Evolutionary conservation across 1,140 invertebrate species (phyloP), one percentile per base, ranked within the genome.

Genomic region (Drosophila jambulina): DNA sequence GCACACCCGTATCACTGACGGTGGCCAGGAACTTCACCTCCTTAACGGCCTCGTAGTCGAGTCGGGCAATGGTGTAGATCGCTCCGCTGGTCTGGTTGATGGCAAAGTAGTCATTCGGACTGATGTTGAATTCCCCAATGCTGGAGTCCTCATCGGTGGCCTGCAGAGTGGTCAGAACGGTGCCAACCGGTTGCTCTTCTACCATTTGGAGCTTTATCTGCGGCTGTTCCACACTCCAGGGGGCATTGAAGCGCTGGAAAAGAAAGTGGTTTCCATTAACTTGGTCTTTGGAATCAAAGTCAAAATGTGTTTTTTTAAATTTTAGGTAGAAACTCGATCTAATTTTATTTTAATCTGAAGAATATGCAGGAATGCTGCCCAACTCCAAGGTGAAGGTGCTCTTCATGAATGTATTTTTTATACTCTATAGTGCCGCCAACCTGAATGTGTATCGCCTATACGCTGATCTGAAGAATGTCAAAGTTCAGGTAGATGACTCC

Each of bases 71-170:
- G 1, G 96, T 96, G 72, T 95, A 96, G 3, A 98, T 95, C n/a
- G 96, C 95, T 15, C 97, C 96, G 65, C 95, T 96, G 8, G 94
- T 93, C 87, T 96, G 96, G 91, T 97, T 95, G 51, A 98, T 96
- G 51, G 94, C 94, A 91, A 98, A 97, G 92, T 96, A 97, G 7
- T 95, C 94, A 88, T 94, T 97, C 3, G 45, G 48, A 7, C 78
- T 80, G 3, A 93, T 92, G 19, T 80, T 87, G 80, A 97, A 98
- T 68, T 95, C 94, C 15, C 96, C 95, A 75, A 98, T 97, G 60
- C 96, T 96, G 1, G 97, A 97, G 79, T 98, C 97, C 38, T 94
- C 93, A 93, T 99, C 98, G 8, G 94, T 95, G 17, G 98, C 98
- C 23, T 95, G 95, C 67, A 97, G 96, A 9, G 96, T 97, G 9